Evolutionary conservation across 2,113 vertebrate genomes (phyloP).

Genomic region (Tricholaema leucomelas): DNA sequence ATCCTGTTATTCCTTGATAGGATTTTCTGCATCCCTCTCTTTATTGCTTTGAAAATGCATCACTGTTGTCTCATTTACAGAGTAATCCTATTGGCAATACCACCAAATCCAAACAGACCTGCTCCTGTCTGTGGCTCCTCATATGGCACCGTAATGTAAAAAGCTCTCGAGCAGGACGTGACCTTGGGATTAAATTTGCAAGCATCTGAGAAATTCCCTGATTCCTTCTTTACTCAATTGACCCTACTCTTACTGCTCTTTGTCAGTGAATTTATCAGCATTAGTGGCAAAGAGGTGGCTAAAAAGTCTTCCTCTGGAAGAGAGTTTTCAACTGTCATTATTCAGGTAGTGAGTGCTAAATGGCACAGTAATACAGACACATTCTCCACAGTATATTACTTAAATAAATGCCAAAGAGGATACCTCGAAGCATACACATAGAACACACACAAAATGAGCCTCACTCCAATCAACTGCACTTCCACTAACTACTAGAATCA

Average conservation of each 20-base stretch:
- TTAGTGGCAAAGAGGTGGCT: neutral
- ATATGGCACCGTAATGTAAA: neutral
- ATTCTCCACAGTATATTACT: neutral
- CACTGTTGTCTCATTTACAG: neutral
- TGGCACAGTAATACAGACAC: neutral
- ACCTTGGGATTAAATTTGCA: neutral
- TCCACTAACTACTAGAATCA: neutral
- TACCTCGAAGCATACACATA: neutral
- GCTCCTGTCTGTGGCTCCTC: neutral
- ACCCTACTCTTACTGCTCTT: neutral
- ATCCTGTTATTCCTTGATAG: conserved; percentile 63
- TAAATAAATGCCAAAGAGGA: neutral
- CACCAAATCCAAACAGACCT: neutral
- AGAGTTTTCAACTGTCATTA: neutral
- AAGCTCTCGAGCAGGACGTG: neutral
- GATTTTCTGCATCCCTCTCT: conserved; percentile 60
- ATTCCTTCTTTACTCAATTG: neutral
- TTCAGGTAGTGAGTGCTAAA: neutral
- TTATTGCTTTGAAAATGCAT: conserved; percentile 35
- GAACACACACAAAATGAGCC: neutral
- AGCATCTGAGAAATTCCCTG: neutral
- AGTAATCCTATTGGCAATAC: conserved; percentile 22
- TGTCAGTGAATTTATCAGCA: neutral
- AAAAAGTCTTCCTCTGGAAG: neutral
- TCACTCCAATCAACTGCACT: neutral